Conservation (phyloP, 2,113 vertebrate species). For the Thermophis baileyi region DNA sequence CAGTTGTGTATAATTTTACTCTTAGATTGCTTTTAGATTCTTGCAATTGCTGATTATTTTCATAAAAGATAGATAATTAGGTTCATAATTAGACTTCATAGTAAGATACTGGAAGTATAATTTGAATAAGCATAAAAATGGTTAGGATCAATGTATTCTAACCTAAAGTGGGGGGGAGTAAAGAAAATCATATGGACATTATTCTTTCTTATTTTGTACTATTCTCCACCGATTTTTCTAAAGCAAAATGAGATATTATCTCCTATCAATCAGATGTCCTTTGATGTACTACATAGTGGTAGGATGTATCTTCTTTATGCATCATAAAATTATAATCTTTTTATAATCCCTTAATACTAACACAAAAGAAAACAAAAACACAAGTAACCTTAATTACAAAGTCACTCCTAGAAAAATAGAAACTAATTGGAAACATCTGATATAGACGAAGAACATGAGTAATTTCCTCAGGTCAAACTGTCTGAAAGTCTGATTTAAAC, state of each 20-base stretch:
- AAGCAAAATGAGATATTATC: not conserved
- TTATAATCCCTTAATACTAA: not conserved
- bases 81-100: not conserved
- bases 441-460: not conserved
- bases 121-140: not conserved
- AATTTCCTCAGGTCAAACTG: not conserved
- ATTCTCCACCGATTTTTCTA: not conserved
- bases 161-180: not conserved
- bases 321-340: not conserved
- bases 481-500: not conserved
- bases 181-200: not conserved
- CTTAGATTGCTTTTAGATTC: not conserved
- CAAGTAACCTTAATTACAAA: not conserved
- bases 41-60: not conserved
- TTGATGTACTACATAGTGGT: not conserved
- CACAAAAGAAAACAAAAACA: not conserved
- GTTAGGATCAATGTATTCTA: not conserved
- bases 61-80: not conserved
- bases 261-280: not conserved
- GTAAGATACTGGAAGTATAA: not conserved
- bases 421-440: not conserved
- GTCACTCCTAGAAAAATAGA: not conserved
- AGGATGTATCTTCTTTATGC: not conserved
- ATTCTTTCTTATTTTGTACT: not conserved
- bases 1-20: not conserved